Base-by-base conservation (phyloP, 2,113 vertebrate genomes). In the Xenus cinereus region DNA sequence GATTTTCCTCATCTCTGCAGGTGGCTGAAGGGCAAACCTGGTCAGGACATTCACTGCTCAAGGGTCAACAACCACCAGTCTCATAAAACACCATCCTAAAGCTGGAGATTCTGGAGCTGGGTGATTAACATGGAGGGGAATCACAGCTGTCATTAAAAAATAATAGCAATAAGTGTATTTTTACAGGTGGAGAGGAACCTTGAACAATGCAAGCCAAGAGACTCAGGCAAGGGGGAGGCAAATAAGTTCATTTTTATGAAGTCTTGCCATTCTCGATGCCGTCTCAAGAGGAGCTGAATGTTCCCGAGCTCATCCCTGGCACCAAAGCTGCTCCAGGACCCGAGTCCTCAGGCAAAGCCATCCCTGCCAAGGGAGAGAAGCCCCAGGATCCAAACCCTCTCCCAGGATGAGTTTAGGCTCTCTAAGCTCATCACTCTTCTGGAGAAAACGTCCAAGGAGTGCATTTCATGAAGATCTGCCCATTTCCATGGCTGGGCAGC, bases 61-160 rank as follows among this genome's bases (percentile, higher is more conserved):
- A 72, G 39, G 63, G 28, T 60, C 60, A 46, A 4, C 28, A n/a
- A 10, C 10, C 9, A 22, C 28, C 73, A 6, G 12, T 7, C 15
- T 14, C 62, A 17, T 22, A 5, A 33, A 57, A 13, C 30, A 12
- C 13, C 7, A 1, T 0, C 0, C 4, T 1, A 37, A 51, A 56
- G 3, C 41, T 28, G 7, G 4, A 12, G 24, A 7, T 84, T n/a
- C 57, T 59, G 77, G 30, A 48, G 16, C 30, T 37, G 17, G 14
- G 27, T 30, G 77, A 30, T 66, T n/a, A 35, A 12, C 16, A 4
- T 0, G 15, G 50, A 73, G 20, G 7, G 24, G 18, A 68, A 67
- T 5, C 27, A 9, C 3, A 35, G 41, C 32, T 75, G 37, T 22
- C 27, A 2, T 43, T 51, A 27, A 63, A 53, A 22, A 22, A 37